Evolutionary conservation across 2,797 vertebrate species (phyloP), one percentile per base, ranked within the genome.

Genomic region (Coracias cyanogaster): DNA sequence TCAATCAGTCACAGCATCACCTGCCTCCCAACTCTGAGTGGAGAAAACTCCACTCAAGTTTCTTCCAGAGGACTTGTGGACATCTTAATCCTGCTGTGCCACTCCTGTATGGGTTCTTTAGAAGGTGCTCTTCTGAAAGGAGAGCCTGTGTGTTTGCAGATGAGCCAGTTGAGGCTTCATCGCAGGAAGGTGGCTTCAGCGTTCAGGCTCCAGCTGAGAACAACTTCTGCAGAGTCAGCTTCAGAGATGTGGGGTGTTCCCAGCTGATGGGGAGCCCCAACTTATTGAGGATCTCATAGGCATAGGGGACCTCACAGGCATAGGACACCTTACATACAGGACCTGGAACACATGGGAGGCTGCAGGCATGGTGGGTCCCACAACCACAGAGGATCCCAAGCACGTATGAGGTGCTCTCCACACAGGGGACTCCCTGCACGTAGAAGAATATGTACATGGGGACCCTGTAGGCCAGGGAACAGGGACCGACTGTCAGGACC

Each of bases 401-500:
- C 26, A 31, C 15, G 10, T 55, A 21, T 2, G 15, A 28, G 17
- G 22, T 6, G 5, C 15, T 13, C n/a, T 21, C 5, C 18, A 15
- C n/a, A 11, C 1, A 51, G n/a, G n/a, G 28, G 1, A n/a, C 3
- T 2, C 19, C 21, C 3, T 2, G 13, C 35, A 57, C 18, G 15
- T 3, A 14, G 37, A 37, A 10, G 37, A 37, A 37, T 46, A 4
- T 5, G 15, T 33, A 25, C 29, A 26, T 1, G 13, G 52, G 21
- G 11, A 78, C 51, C 16, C 52, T 20, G 39, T 25, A 24, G 16
- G 22, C 22, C 33, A 24, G 45, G 58, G 35, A 31, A 19, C 6
- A 33, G 28, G 66, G 46, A 46, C 52, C 72, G 22, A 28, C 28
- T 17, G 58, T 25, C 51, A 78, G 41, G 55, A 37, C 61, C 3